Base-by-base conservation (phyloP, 2,888 invertebrate genomes). In the Abrostola tripartita region DNA sequence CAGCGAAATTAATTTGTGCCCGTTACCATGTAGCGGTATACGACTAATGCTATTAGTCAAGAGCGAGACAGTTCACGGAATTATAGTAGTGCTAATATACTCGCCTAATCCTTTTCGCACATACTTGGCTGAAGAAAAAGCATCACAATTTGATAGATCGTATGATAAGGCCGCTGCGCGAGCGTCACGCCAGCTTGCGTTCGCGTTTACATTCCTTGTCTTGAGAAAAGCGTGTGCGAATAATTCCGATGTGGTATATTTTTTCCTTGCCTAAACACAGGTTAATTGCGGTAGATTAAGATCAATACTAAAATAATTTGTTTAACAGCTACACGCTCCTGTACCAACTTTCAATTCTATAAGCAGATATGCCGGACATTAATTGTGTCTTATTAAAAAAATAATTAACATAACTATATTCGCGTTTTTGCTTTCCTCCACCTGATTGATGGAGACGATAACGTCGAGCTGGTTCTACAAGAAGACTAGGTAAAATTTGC, bases 301-400 rank as follows among this genome's bases (percentile, higher is more conserved):
- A 89, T 88, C 87, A 76, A 81, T 84, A 84, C 79, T 83, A 83
- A 85, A 87, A 87, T 85, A 84, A 88, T 90, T 88, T 90, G 89
- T 89, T 87, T 78, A 78, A 84, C 85, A 84, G 81, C 74, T 78
- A 66, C 60, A 54, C 65, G 59, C 54, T 68, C 51, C 58, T 54
- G 67, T 52, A 56, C 51, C 53, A 65, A 62, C 63, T 74, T 68
- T 68, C 65, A 67, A 76, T 74, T 74, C 65, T 55, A 53, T 65
- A 65, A 65, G 14, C 7, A 67, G 65, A 79, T 73, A 65, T 54
- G 52, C 37, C 50, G 53, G 61, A 59, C 58, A 72, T 61, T 62
- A 68, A 76, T 47, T 44, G 62, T 52, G 52, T 42, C 49, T 47
- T 65, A 65, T 65, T 57, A 54, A 68, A 69, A 68, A 52, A 60